Percentiles rank a stretch among this genome's conserved stretches.
Conservation (phyloP, 2,113 vertebrate genomes). For the Stegostoma tigrinum region DNA sequence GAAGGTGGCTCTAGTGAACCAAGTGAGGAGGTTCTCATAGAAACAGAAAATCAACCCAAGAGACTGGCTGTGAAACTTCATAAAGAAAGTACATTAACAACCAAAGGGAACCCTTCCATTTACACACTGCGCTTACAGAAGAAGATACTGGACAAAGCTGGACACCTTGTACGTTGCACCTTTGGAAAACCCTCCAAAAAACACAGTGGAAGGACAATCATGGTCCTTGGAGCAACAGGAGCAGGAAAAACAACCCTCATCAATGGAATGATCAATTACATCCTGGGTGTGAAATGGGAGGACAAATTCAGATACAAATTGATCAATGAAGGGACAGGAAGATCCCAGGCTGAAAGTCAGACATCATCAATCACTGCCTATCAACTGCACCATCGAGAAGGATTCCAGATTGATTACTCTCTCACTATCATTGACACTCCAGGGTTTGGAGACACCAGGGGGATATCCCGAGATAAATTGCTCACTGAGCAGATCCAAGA, state of each 20-base stretch:
- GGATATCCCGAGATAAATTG: conserved; percentile 40
- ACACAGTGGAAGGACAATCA: conserved; percentile 42
- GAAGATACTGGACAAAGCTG: background rate
- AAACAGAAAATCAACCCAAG: background rate
- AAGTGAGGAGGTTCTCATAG: conserved; percentile 7
- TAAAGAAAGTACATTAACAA: conserved; percentile 5
- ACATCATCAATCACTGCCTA: conserved; percentile 50
- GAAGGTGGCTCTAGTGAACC: conserved; percentile 33
- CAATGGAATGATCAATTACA: conserved; percentile 48
- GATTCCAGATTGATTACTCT: conserved; percentile 43
- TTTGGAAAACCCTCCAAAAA: conserved; percentile 37
- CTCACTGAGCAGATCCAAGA: conserved; percentile 42
- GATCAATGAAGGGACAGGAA: conserved; percentile 39
- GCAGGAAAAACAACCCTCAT: conserved; percentile 48
- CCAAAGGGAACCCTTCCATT: conserved; percentile 31
- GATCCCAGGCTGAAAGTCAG: conserved; percentile 48
- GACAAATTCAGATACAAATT: conserved; percentile 45
- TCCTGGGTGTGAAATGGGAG: conserved; percentile 46
- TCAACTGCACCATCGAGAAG: conserved; percentile 43
- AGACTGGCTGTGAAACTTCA: background rate
- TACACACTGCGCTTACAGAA: conserved; percentile 36
- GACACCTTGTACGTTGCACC: conserved; percentile 35
- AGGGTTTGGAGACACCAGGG: conserved; percentile 51
- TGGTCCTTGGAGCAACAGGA: conserved; percentile 50
- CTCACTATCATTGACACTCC: conserved; percentile 54